A percentile compares a stretch with the other conserved stretches of the same genome.
These are phyloP conservation scores for Archivesica marissinica DNA, from an alignment of 1,140 invertebrate species.

Conservation along the genomic window DNA sequence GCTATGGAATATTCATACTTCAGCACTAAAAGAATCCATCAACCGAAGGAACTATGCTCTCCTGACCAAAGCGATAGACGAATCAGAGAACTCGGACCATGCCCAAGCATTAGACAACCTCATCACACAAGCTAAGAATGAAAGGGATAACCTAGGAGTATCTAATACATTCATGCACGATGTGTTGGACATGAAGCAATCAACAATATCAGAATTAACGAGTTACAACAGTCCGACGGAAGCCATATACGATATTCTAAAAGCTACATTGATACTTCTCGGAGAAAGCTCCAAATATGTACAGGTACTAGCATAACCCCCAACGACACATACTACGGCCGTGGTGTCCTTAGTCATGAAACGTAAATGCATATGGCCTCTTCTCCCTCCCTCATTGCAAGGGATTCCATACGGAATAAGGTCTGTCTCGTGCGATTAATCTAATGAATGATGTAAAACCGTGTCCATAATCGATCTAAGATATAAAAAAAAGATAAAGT, in stretches of 20 bases:
- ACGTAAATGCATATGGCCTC: too few relatives aligned
- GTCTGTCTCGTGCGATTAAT: too few relatives aligned
- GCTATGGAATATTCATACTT: too few relatives aligned
- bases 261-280: constrained; percentile 43
- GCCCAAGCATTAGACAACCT: background rate
- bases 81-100: constrained; percentile 38
- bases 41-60: constrained; percentile 32
- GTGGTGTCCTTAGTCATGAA: too few relatives aligned
- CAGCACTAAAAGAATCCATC: constrained; percentile 57
- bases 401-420: too few relatives aligned
- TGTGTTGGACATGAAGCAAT: constrained; percentile 55
- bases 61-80: constrained; percentile 27
- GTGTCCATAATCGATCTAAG: too few relatives aligned
- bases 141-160: background rate
- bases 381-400: too few relatives aligned
- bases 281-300: constrained; percentile 42
- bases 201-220: constrained; percentile 52
- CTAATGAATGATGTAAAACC: too few relatives aligned
- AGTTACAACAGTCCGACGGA: constrained; percentile 29
- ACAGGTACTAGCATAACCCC: too few relatives aligned
- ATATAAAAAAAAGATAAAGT: too few relatives aligned
- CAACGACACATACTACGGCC: too few relatives aligned
- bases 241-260: constrained; percentile 17
- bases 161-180: constrained; percentile 39
- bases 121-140: constrained; percentile 23